Conservation (phyloP, 1,140 invertebrate genomes). For the Sinella curviseta region DNA sequence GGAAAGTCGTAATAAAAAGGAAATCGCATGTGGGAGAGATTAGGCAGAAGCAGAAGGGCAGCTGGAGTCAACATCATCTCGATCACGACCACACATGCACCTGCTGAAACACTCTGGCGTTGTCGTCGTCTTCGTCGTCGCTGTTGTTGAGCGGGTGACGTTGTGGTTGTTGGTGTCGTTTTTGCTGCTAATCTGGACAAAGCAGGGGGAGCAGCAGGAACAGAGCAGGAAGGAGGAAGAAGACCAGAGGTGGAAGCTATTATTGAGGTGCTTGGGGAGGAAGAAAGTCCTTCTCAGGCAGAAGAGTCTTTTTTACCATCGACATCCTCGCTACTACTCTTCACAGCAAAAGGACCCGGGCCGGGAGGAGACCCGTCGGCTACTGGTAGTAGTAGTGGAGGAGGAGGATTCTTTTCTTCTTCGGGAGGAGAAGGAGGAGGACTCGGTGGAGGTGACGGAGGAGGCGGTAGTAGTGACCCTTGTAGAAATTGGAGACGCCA, state of each 20-base stretch:
- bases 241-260: conserved; percentile 15
- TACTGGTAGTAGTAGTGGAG: background rate
- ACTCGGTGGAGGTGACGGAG: background rate
- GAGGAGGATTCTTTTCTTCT: too few relatives aligned
- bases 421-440: background rate
- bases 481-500: background rate
- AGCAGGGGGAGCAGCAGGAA: background rate
- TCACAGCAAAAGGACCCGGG: background rate
- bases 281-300: conserved; percentile 10
- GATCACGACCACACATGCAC: too few relatives aligned
- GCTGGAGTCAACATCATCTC: too few relatives aligned
- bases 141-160: background rate
- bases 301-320: background rate
- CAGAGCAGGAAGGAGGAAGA: background rate
- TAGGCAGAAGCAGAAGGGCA: too few relatives aligned
- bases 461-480: background rate
- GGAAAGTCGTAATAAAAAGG: too few relatives aligned
- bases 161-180: background rate
- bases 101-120: background rate
- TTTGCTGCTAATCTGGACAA: background rate
- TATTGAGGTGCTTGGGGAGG: background rate
- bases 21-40: too few relatives aligned
- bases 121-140: too few relatives aligned
- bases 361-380: background rate
- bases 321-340: background rate